Evolutionary conservation across 2,113 vertebrate genomes (phyloP), one percentile per base, ranked within the genome.

Genomic region (Gallinago paraguaiae): DNA sequence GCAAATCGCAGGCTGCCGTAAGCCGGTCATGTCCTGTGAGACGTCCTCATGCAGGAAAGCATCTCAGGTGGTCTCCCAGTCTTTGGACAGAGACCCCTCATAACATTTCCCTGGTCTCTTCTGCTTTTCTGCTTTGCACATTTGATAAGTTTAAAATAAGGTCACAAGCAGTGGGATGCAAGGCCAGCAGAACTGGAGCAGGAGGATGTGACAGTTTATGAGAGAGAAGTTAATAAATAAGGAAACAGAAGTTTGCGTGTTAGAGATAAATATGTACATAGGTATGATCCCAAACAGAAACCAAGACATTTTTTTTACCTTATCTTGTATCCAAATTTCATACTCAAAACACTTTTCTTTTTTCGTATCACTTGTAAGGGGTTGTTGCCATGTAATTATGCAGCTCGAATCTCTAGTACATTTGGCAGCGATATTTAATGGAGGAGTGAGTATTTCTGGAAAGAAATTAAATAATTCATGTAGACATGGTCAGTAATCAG

Each of bases 381-480:
- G 97, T 80, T 37, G 46, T 11, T 39, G 20, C 97, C 97, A 98
- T 0, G 0, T 65, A 31, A 97, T 57, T 56, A 45, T 37, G 48
- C 97, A 97, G 48, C 74, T 17, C 0, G 57, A 17, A 68, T 22
- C 50, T 22, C 2, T 1, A 9, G 56, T 84, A 53, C 96, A 97
- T 11, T 9, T 35, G 35, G 10, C 80, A 22, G 37, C 71, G 71
- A 97, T 24, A 5, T 97, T 93, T 72, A 39, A 9, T 16, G 97
- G 97, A 19, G 96, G 77, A 79, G 76, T 82, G 30, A 96, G 65
- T 57, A 50, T 76, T 91, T 98, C 97, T 98, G 91, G 7, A 82
- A 85, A 50, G 18, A 93, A 86, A 88, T 18, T 0, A 57, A 86
- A 72, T 68, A n/a, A 71, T 82, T 68, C 71, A 53, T 15, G 13